A percentile compares a stretch with the other conserved stretches of the same genome.
These are phyloP conservation scores for Syngnathus rostellatus DNA, from an alignment of 2,797 vertebrate genomes.

Conservation along the genomic window DNA sequence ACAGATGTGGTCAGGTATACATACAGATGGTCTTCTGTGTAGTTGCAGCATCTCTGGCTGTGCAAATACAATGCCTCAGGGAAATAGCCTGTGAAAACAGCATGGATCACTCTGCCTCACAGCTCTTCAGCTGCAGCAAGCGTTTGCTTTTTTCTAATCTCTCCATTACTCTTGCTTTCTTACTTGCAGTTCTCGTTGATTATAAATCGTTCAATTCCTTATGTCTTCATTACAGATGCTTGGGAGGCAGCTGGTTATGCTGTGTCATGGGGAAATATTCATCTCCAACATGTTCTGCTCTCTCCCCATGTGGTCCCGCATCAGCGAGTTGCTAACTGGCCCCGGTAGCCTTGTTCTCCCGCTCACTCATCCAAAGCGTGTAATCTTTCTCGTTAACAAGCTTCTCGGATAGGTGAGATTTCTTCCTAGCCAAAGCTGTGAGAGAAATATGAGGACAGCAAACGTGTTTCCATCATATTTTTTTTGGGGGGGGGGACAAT, in stretches of 20 bases:
- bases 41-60: slow-evolving; percentile 12
- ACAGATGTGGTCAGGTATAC: slow-evolving; percentile 8
- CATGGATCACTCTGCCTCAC: slow-evolving; percentile 24
- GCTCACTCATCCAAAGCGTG: slow-evolving; percentile 24
- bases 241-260: slow-evolving; percentile 38
- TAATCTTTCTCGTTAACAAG: neutral
- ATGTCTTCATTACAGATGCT: slow-evolving; percentile 43
- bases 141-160: neutral
- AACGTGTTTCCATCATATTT: neutral
- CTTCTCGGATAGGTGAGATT: neutral
- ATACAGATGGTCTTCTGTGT: neutral
- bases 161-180: slow-evolving; percentile 8
- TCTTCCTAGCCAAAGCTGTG: neutral
- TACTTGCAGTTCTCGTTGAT: slow-evolving; percentile 42
- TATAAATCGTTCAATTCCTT: slow-evolving; percentile 30
- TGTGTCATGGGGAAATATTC: slow-evolving; percentile 44
- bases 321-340: slow-evolving; percentile 44
- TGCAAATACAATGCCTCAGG: slow-evolving; percentile 31
- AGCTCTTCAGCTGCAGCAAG: slow-evolving; percentile 31
- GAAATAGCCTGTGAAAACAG: slow-evolving; percentile 50
- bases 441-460: neutral
- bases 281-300: slow-evolving; percentile 25
- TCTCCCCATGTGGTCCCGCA: slow-evolving; percentile 36
- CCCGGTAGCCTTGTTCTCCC: slow-evolving; percentile 12
- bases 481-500: too few relatives aligned